A percentile compares a stretch with the other conserved stretches of the same genome.
Conservation (phyloP, 2,113 vertebrate genomes). For the Hiodon alosoides region DNA sequence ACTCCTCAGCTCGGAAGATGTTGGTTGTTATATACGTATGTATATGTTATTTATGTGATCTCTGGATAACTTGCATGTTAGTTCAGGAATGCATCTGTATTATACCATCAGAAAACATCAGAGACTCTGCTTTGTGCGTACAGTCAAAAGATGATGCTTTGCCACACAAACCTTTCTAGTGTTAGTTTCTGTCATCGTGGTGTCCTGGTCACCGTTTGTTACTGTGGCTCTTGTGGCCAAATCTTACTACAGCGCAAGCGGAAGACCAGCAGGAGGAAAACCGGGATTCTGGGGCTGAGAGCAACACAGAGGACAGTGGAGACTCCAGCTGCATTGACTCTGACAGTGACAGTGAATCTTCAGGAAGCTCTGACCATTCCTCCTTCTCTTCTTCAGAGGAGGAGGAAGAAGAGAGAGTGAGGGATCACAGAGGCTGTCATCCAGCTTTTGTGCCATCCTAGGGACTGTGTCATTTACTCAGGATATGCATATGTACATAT, state of each 20-base stretch:
- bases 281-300: conserved; percentile 26
- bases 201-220: background rate
- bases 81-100: background rate
- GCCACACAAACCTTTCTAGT: too few relatives aligned
- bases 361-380: conserved; percentile 17
- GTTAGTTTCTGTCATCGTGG: background rate
- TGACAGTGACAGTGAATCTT: conserved; percentile 32
- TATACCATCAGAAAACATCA: too few relatives aligned
- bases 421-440: background rate
- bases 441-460: too few relatives aligned
- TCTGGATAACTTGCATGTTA: background rate
- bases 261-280: conserved; percentile 36
- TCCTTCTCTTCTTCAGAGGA: conserved; percentile 26
- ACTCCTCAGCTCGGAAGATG: too few relatives aligned
- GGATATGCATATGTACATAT: too few relatives aligned
- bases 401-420: background rate
- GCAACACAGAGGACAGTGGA: conserved; percentile 33
- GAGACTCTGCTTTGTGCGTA: too few relatives aligned
- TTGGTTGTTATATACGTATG: too few relatives aligned
- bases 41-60: too few relatives aligned
- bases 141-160: too few relatives aligned
- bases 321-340: conserved; percentile 18
- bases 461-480: background rate
- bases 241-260: background rate
- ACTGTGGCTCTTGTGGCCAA: background rate